Conservation (phyloP, 2,888 invertebrate species). For the Amaurobius ferox region DNA sequence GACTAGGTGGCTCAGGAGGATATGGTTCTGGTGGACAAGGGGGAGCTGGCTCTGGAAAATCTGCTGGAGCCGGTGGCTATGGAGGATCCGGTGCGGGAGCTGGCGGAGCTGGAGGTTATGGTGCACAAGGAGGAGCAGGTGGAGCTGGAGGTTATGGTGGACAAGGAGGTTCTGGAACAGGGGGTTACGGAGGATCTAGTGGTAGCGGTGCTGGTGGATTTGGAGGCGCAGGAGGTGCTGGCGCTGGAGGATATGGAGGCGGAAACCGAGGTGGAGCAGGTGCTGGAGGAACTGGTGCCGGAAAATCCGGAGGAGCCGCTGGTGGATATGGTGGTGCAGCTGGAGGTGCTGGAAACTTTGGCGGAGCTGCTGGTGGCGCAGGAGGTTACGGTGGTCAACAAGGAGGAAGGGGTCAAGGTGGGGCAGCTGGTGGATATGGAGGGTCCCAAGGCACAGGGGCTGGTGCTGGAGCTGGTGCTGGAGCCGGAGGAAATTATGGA, state of each 20-base stretch:
- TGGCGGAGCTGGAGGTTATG: slow-evolving; percentile 30
- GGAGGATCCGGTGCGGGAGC: slow-evolving; percentile 25
- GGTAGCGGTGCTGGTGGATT: not conserved
- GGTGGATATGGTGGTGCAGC: not conserved
- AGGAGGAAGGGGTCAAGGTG: slow-evolving; percentile 19
- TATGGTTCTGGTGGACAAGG: slow-evolving; percentile 3
- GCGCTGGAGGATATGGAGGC: slow-evolving; percentile 9
- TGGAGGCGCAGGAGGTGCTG: slow-evolving; percentile 27
- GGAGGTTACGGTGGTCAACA: slow-evolving; percentile 17
- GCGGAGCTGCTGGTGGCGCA: slow-evolving; percentile 26
- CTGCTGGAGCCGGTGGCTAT: not conserved
- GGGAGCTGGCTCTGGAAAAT: not conserved
- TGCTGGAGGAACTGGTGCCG: slow-evolving; percentile 16
- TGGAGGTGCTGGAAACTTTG: slow-evolving; percentile 14
- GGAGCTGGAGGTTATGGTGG: slow-evolving; percentile 17
- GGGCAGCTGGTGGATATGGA: slow-evolving; percentile 36
- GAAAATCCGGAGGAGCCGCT: slow-evolving; percentile 20
- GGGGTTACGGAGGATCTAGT: not conserved
- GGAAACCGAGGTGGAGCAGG: slow-evolving; percentile 13
- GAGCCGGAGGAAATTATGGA: slow-evolving; percentile 24
- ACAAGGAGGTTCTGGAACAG: slow-evolving; percentile 20
- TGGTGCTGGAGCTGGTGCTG: slow-evolving; percentile 5
- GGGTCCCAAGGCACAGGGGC: slow-evolving; percentile 22
- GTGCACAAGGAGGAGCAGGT: slow-evolving; percentile 4
- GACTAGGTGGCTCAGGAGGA: slow-evolving; percentile 25